phyloP scores from a whole-genome alignment of 2,888 invertebrate genomes.

The Agriopis aurantiaria region DNA sequence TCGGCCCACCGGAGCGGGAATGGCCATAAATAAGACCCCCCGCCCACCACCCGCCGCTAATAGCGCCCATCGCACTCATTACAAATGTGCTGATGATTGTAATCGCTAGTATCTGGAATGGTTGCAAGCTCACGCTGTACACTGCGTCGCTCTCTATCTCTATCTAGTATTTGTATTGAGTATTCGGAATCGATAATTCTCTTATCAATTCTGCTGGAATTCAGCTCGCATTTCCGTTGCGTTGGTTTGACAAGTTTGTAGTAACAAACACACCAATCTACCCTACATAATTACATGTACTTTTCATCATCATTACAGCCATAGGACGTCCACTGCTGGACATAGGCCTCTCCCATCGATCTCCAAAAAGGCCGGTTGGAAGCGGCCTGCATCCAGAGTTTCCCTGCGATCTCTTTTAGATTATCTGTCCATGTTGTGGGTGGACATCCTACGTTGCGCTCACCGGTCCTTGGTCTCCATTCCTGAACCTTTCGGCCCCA shows the following conservation, averaged over 20 bases:
- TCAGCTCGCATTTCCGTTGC: neutral
- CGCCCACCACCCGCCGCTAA: constrained; percentile 6
- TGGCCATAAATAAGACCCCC: constrained; percentile 19
- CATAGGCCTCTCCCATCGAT: too few relatives aligned
- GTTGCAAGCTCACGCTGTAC: neutral
- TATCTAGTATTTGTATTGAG: neutral
- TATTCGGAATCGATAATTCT: constrained; percentile 1
- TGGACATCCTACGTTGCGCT: too few relatives aligned
- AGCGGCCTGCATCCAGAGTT: too few relatives aligned
- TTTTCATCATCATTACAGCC: too few relatives aligned
- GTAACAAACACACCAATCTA: neutral
- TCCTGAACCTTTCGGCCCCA: too few relatives aligned
- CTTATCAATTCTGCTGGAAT: neutral
- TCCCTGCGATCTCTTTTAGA: too few relatives aligned
- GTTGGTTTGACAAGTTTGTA: neutral
- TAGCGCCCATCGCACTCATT: constrained; percentile 19
- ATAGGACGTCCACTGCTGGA: too few relatives aligned
- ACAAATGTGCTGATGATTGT: constrained; percentile 15
- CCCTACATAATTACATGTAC: too few relatives aligned
- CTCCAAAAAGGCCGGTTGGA: too few relatives aligned
- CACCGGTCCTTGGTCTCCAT: too few relatives aligned
- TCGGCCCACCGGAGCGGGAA: constrained; percentile 14
- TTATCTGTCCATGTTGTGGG: too few relatives aligned
- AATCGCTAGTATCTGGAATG: constrained; percentile 13
- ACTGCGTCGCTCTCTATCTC: neutral